Evolutionary conservation across 1,140 invertebrate genomes (phyloP), one percentile per base, ranked within the genome.

Genomic region (Calosoma granatense): DNA sequence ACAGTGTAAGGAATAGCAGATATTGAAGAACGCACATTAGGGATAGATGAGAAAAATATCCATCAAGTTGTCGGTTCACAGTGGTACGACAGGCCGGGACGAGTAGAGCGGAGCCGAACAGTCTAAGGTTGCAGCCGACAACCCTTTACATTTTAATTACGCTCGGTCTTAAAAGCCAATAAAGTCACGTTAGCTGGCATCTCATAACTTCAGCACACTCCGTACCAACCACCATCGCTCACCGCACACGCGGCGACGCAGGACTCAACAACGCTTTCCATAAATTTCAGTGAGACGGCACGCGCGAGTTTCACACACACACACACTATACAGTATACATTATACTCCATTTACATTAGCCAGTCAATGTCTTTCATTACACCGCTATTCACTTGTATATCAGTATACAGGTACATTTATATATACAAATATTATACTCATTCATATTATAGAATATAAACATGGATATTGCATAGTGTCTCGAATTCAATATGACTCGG

Each of bases 181-280:
- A 60, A 62, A 62, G 61, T 60, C 54, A 53, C 58, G 56, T 62
- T 62, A 60, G 58, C 54, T 62, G 51, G 57, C 61, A 62, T 60
- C 61, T 62, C 55, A 62, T 57, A 60, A 57, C 61, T 62, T 59
- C 56, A 59, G 54, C 57, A 61, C 52, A 36, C 26, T 36, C 26
- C 26, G 26, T 36, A 36, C 26, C 26, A 36, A 36, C 26, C 26
- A n/a, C 26, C 26, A n/a, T 36, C 26, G 26, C 26, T 36, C 26
- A 36, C 26, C 26, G 26, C 26, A 36, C 26, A n/a, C 26, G 6
- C 6, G n/a, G n/a, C n/a, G 26, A 9, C 41, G 41, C 15, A 6
- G 26, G 6, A 11, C 6, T 47, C 15, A 17, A n/a, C 41, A 17
- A 47, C 41, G 41, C 9, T 47, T 17, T 47, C 41, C 41, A 47